Base-by-base conservation (phyloP, 2,113 vertebrate genomes). In the Neolamprologus devosi region DNA sequence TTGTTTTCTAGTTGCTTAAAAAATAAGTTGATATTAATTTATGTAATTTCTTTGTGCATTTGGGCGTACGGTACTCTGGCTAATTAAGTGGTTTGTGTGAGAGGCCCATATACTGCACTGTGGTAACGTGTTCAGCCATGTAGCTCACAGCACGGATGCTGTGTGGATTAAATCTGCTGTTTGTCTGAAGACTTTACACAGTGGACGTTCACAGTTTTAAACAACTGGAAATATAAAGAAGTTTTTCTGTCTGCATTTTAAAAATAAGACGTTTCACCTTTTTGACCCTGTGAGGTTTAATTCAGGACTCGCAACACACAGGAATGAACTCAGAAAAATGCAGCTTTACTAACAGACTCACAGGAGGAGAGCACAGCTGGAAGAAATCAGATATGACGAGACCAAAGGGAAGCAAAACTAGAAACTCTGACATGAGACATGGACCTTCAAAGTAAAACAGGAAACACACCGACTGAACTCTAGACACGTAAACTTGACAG, bases 81-180 rank as follows among this genome's bases (percentile, higher is more conserved):
- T 30, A 26, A 57, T 13, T 13, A 57, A 8, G 55, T 28, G 23
- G 23, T 57, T 57, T 16, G 7, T 30, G 26, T 58, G 57, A 17
- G 5, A 26, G 23, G 21, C 54, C 23, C 54, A 57, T 2, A 8
- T 1, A 1, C 54, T 13, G 11, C n/a, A 23, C n/a, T 12, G n/a
- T 55, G 53, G 53, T 13, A 12, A 55, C 2, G 53, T 55, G 53
- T 13, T 55, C 47, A 51, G 47, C 17, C 0, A 23, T 13, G 21
- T 55, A 55, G 11, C 54, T 55, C 12, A 5, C 6, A 14, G 54
- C 54, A 14, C 21, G 3, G 0, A 26, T 13, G 0, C 10, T 4
- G 6, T 55, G 21, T 51, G 21, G n/a, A 3, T 55, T 23, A 26
- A 26, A 55, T 23, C 53, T 23, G 11, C 53, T 12, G 21, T 55